Percentiles rank a stretch among this genome's conserved stretches.
These are phyloP conservation scores for Danaus chrysippus DNA, from an alignment of 2,888 invertebrate genomes.

Conservation along the genomic window DNA sequence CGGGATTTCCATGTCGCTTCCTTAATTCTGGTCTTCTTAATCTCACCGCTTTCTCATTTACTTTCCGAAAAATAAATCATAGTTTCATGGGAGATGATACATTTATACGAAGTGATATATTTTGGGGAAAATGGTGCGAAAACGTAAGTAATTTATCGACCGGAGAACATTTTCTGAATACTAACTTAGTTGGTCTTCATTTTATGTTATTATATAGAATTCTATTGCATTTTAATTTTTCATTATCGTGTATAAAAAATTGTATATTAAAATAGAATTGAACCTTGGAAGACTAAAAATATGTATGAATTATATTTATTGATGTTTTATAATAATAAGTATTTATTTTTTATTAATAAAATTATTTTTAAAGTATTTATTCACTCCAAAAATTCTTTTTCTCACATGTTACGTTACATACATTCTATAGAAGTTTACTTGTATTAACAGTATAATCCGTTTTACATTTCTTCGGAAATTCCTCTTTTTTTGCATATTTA, in stretches of 20 bases:
- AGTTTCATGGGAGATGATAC: constrained; percentile 18
- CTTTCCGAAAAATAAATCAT: constrained; percentile 28
- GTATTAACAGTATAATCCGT: too few relatives aligned
- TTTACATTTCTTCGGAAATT: too few relatives aligned
- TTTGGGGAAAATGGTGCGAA: constrained; percentile 17
- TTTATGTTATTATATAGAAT: neutral
- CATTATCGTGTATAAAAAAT: neutral
- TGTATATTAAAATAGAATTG: too few relatives aligned
- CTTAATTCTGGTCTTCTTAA: constrained; percentile 23
- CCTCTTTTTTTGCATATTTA: too few relatives aligned
- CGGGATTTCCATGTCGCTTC: constrained; percentile 30
- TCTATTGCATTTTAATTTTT: neutral
- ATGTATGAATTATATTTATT: too few relatives aligned
- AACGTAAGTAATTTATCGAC: constrained; percentile 16
- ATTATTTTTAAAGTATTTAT: too few relatives aligned
- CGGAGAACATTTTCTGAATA: constrained; percentile 3
- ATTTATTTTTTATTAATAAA: too few relatives aligned
- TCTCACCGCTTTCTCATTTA: constrained; percentile 24
- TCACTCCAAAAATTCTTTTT: too few relatives aligned
- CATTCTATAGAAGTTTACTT: too few relatives aligned
- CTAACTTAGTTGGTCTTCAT: neutral
- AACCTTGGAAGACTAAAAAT: too few relatives aligned
- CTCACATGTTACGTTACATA: too few relatives aligned
- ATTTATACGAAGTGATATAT: constrained; percentile 22
- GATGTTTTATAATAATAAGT: too few relatives aligned